phyloP scores from a whole-genome alignment of 2,888 invertebrate species.

The Hedychridium roseum region DNA sequence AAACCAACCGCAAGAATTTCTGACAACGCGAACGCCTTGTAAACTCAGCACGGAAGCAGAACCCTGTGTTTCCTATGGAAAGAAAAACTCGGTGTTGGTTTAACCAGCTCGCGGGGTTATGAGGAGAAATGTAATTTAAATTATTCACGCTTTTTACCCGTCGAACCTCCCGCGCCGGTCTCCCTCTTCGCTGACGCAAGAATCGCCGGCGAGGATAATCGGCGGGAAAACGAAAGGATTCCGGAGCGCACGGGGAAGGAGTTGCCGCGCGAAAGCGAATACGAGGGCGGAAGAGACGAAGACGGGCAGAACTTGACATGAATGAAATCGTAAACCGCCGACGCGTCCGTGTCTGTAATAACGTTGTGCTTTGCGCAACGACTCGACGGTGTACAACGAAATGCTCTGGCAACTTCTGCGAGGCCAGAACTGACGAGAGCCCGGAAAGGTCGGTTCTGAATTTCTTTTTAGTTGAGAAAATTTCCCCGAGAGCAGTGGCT shows the following conservation, averaged over 20 bases:
- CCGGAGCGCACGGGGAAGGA: too few species aligned
- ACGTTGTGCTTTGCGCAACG: constrained; percentile 48
- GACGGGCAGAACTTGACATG: constrained; percentile 44
- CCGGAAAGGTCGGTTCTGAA: too few species aligned
- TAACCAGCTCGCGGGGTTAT: constrained; percentile 50
- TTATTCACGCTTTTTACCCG: constrained; percentile 56
- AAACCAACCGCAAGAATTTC: too few species aligned
- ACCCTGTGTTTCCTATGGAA: too few species aligned
- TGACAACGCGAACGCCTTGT: too few species aligned
- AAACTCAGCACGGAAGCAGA: too few species aligned
- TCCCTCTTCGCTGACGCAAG: constrained; percentile 38
- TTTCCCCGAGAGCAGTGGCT: too few species aligned
- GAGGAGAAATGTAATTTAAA: constrained; percentile 59
- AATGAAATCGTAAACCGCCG: constrained; percentile 53
- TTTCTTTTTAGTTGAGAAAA: too few species aligned
- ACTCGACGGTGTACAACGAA: constrained; percentile 32
- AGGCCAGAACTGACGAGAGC: constrained; percentile 1
- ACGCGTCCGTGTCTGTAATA: constrained; percentile 43
- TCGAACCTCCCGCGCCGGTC: constrained; percentile 28
- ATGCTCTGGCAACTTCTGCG: constrained; percentile 23
- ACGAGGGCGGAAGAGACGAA: constrained; percentile 31
- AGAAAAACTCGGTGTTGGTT: constrained; percentile 47
- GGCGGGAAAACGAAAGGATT: too few species aligned
- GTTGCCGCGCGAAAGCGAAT: too few species aligned
- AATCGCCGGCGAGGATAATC: constrained; percentile 34